Percentiles rank a stretch among this genome's conserved stretches.
Evolutionary conservation across 1,140 invertebrate species (phyloP).

Genomic region (Heliothis subflexa): DNA sequence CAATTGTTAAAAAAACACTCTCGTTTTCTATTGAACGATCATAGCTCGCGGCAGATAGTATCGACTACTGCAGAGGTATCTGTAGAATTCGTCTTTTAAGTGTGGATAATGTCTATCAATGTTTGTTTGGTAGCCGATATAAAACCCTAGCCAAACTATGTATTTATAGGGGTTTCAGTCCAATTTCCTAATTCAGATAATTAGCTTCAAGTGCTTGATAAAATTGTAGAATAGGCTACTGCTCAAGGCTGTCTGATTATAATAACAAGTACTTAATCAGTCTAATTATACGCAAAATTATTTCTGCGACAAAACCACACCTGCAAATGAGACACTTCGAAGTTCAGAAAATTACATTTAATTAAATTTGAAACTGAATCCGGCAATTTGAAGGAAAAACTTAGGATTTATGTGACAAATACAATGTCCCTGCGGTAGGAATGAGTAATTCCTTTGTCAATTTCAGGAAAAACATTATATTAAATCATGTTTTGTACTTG

Average conservation of each 20-base stretch:
- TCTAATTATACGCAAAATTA: not conserved
- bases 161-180: too few relatives aligned
- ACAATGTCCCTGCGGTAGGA: not conserved
- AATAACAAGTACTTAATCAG: too few relatives aligned
- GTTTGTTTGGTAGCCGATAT: too few relatives aligned
- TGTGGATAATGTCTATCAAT: not conserved
- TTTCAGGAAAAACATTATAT: conserved; percentile 37
- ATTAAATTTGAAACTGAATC: not conserved
- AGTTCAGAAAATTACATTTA: not conserved
- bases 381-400: not conserved
- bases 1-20: conserved; percentile 57
- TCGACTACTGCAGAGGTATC: not conserved
- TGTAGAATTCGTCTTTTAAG: not conserved
- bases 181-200: too few relatives aligned
- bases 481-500: conserved; percentile 2
- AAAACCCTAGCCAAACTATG: too few relatives aligned
- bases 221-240: too few relatives aligned
- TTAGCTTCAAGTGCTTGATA: too few relatives aligned
- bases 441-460: conserved; percentile 43
- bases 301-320: too few relatives aligned
- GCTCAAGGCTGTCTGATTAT: too few relatives aligned
- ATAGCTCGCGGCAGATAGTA: conserved; percentile 6
- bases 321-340: too few relatives aligned
- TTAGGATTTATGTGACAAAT: not conserved
- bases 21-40: conserved; percentile 63